phyloP scores from a whole-genome alignment of 2,888 invertebrate genomes.

The Keiferia lycopersicella region DNA sequence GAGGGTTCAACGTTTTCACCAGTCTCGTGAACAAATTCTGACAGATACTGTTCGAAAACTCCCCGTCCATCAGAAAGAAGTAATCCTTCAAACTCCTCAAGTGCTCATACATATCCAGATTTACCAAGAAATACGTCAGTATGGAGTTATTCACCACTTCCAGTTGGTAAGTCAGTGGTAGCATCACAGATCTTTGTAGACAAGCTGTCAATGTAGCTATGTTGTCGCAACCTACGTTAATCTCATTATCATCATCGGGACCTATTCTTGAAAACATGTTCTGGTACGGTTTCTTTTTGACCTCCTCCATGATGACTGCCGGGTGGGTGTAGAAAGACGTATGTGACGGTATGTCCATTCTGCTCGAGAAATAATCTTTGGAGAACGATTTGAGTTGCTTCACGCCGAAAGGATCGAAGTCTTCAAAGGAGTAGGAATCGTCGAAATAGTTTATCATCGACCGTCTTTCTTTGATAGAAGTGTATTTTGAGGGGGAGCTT shows the following conservation, averaged over 20 bases:
- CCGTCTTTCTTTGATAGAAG: constrained; percentile 39
- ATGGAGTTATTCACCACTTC: constrained; percentile 87
- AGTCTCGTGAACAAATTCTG: constrained; percentile 85
- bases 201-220: constrained; percentile 80
- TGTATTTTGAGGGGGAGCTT: constrained; percentile 52
- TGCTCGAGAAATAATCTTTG: constrained; percentile 54
- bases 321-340: constrained; percentile 67
- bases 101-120: constrained; percentile 86
- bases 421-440: constrained; percentile 69
- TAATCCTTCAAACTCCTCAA: constrained; percentile 88
- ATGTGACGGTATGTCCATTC: constrained; percentile 54
- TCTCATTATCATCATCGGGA: constrained; percentile 51
- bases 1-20: constrained; percentile 83
- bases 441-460: constrained; percentile 74
- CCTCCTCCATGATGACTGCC: constrained; percentile 64
- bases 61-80: constrained; percentile 90
- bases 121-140: constrained; percentile 84
- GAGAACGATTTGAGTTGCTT: constrained; percentile 54
- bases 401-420: constrained; percentile 73
- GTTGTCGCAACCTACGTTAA: constrained; percentile 61
- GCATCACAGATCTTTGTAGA: constrained; percentile 84
- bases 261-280: constrained; percentile 64
- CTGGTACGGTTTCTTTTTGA: constrained; percentile 65
- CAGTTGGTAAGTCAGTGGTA: constrained; percentile 85
- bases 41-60: constrained; percentile 87